phyloP scores from a whole-genome alignment of 2,797 vertebrate genomes.

The Pristis pectinata region DNA sequence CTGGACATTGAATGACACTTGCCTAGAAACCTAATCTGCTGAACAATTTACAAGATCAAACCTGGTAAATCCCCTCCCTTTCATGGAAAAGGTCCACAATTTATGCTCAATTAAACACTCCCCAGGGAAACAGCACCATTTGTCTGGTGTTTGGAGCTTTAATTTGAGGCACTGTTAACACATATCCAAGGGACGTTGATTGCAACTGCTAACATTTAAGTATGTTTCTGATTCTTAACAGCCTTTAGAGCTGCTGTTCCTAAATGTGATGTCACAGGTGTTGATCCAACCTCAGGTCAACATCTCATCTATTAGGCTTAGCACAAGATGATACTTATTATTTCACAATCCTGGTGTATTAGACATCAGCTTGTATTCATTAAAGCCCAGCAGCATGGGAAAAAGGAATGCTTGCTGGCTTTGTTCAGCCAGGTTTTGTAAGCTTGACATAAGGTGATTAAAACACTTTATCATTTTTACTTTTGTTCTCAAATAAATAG shows the following conservation, averaged over 20 bases:
- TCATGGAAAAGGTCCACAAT: constrained; percentile 1
- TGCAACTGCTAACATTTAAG: background rate
- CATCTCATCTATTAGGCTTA: background rate
- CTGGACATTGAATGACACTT: background rate
- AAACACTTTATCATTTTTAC: background rate
- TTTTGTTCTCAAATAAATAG: background rate
- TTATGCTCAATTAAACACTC: background rate
- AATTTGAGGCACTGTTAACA: constrained; percentile 15
- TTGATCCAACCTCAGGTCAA: background rate
- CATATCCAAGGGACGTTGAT: background rate
- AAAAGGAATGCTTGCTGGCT: background rate
- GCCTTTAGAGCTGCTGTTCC: background rate
- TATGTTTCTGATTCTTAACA: background rate
- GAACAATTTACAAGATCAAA: background rate
- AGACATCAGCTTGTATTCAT: background rate
- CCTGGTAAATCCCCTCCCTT: background rate
- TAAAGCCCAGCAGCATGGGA: background rate
- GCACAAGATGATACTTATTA: background rate
- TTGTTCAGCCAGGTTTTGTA: background rate
- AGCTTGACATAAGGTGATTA: background rate
- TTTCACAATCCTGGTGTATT: background rate
- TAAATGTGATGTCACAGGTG: constrained; percentile 10
- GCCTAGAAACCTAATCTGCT: background rate
- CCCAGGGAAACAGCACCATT: background rate
- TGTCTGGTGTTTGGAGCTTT: background rate